Evolutionary conservation across 37 sponge, comb jelly and placozoan genomes (phyloP).

Genomic region (Chondrosia reniformis): DNA sequence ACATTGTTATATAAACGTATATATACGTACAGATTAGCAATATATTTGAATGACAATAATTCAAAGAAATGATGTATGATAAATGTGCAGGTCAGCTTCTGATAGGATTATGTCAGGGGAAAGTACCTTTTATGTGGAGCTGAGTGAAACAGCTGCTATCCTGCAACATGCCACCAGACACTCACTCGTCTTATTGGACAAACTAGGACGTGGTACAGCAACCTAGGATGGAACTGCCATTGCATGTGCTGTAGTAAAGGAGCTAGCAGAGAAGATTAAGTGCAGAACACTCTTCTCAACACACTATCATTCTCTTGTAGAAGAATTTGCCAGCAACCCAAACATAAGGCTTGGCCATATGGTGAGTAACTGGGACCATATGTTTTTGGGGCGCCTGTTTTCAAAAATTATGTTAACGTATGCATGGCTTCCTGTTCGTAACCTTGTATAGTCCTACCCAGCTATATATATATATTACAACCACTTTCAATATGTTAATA

Average conservation of each 20-base stretch:
- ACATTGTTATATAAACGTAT: no score
- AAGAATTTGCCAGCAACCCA: conserved; percentile 61
- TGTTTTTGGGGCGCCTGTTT: no score
- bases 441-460: no score
- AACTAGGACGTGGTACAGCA: conserved; percentile 93
- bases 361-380: no score
- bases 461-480: no score
- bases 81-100: no score
- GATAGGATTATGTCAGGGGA: conserved; percentile 91
- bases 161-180: conserved; percentile 78
- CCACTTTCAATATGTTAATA: no score
- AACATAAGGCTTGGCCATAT: conserved; percentile 88
- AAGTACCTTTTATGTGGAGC: conserved; percentile 98
- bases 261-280: conserved; percentile 48
- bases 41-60: no score
- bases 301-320: conserved; percentile 95
- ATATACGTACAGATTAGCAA: no score
- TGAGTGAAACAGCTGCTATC: conserved; percentile 89
- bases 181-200: conserved; percentile 94
- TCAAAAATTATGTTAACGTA: no score
- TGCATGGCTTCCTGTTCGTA: no score
- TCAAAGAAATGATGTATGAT: no score
- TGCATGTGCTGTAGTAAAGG: conserved; percentile 86
- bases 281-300: conserved; percentile 97
- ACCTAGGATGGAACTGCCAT: conserved; percentile 98